Base-by-base conservation (phyloP, 2,113 vertebrate species). In the Tamias sibiricus region DNA sequence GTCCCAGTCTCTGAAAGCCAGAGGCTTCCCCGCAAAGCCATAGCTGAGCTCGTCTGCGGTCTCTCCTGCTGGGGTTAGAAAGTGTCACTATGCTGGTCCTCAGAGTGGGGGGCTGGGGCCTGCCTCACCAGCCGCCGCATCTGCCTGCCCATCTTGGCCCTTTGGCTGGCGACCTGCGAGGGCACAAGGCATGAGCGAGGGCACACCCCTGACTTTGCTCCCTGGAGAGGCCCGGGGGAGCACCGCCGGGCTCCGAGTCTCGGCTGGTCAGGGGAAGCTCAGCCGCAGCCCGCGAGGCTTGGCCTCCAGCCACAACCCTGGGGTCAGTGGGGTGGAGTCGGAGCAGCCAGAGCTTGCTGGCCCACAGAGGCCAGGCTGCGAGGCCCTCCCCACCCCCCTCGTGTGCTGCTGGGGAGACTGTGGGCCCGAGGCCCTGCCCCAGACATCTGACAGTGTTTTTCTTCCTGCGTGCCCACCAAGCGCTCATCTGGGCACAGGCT, bases 21-120 rank as follows among this genome's bases (percentile, higher is more conserved):
- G 40, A 28, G 6, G 87, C 44, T n/a, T 26, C 64, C 47, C 22
- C 17, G 64, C 72, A 54, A 82, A 96, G 96, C 95, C 92, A 37
- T 42, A 14, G 81, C 64, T 0, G 84, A 54, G 88, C 32, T 22
- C 1, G 0, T 2, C 0, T 12, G 19, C 0, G 64, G 92, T 30
- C 40, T 28, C 57, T 64, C 57, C 64, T 0, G 12, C 71, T 6
- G 32, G 19, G 28, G 5, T 76, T 22, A 47, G 54, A 57, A 49
- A 54, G 1, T 1, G 0, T 3, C 4, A 0, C 1, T 0, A 0
- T 0, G 17, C 49, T 0, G 5, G 9, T 32, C 12, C 8, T 14
- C 1, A 37, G 10, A 16, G 47, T 6, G 13, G 49, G 49, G 20
- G 59, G 30, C 52, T 4, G 35, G 47, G 44, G 71, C 42, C 10